phyloP scores from a whole-genome alignment of 2,888 invertebrate genomes.

The Nemoura dubitans region DNA sequence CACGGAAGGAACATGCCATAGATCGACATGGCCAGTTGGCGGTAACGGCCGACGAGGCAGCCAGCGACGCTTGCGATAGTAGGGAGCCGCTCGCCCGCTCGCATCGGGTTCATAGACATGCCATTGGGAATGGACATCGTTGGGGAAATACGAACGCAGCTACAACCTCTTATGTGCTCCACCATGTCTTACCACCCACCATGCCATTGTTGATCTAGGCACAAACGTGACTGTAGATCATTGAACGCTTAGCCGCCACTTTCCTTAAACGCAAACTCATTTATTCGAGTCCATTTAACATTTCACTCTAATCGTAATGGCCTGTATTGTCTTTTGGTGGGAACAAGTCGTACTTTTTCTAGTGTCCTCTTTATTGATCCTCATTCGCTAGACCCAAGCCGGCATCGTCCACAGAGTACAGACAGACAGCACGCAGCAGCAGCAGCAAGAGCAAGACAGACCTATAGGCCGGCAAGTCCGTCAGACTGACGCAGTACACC shows the following conservation, averaged over 20 bases:
- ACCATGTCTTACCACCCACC: too few species aligned
- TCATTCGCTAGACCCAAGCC: not conserved
- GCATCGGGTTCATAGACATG: not conserved
- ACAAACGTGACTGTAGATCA: constrained; percentile 2
- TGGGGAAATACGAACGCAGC: not conserved
- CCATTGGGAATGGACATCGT: not conserved
- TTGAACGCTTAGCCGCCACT: not conserved
- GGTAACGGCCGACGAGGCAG: not conserved
- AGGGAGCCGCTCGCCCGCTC: not conserved
- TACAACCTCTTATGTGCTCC: not conserved
- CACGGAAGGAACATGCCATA: constrained; percentile 8
- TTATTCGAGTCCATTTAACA: not conserved
- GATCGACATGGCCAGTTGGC: constrained; percentile 16
- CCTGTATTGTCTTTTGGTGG: not conserved
- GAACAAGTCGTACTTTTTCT: constrained; percentile 25
- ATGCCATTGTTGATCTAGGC: not conserved
- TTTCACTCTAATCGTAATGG: not conserved
- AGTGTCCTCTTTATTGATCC: constrained; percentile 41
- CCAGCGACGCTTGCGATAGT: not conserved
- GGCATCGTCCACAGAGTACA: not conserved
- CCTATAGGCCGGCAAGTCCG: not conserved
- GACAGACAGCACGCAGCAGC: not conserved
- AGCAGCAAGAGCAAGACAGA: constrained; percentile 24
- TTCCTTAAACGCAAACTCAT: constrained; percentile 4
- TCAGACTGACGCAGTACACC: not conserved